Conservation (phyloP, 2,888 invertebrate genomes). For the Gari tellinella region DNA sequence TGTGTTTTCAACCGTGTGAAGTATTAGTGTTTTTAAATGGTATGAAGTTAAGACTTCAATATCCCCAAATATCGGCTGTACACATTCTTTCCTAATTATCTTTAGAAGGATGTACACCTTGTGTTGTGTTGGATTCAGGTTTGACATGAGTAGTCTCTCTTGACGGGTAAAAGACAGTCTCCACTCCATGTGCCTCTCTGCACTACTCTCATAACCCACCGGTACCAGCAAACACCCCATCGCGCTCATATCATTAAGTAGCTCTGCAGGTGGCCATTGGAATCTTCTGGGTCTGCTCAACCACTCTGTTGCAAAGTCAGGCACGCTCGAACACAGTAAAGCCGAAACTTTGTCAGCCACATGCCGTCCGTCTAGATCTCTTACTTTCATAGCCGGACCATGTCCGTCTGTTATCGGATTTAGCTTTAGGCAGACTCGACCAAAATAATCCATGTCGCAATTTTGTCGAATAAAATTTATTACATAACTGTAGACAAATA, state of each 20-base stretch:
- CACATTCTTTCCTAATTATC: constrained; percentile 14
- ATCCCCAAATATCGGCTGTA: constrained; percentile 3
- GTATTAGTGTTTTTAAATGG: constrained; percentile 7
- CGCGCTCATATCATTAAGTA: not conserved
- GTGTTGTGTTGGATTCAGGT: constrained; percentile 21
- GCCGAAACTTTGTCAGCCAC: constrained; percentile 4
- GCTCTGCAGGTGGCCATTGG: not conserved
- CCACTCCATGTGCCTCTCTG: constrained; percentile 18
- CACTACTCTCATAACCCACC: constrained; percentile 4
- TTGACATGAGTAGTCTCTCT: constrained; percentile 29
- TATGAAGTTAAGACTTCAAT: constrained; percentile 4
- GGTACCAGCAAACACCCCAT: constrained; percentile 4
- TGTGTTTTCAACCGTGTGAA: constrained; percentile 2
- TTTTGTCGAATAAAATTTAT: too few relatives aligned
- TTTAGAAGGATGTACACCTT: constrained; percentile 30
- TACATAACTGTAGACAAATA: too few relatives aligned
- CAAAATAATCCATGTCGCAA: too few relatives aligned
- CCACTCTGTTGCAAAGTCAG: constrained; percentile 4
- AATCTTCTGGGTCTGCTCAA: not conserved
- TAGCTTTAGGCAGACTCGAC: too few relatives aligned
- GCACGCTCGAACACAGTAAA: not conserved
- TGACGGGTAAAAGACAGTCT: constrained; percentile 21
- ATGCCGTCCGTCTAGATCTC: too few relatives aligned
- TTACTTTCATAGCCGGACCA: constrained; percentile 4
- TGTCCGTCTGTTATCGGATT: not conserved